phyloP scores from a whole-genome alignment of 2,113 vertebrate species.

The Prinia subflava region DNA sequence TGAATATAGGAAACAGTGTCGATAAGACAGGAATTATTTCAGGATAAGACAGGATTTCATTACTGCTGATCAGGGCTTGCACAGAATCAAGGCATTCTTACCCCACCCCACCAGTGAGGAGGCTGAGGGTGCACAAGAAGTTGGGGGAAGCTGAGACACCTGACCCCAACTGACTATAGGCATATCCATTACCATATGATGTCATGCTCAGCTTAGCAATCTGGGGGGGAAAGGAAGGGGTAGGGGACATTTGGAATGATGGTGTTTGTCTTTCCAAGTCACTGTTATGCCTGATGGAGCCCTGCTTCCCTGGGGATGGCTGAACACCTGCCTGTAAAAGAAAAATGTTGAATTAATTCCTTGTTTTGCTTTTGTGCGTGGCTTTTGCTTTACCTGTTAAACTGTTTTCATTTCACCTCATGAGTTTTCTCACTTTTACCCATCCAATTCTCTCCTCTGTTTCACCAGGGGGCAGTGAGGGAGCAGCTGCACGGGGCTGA shows the following conservation, averaged over 20 bases:
- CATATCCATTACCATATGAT: neutral
- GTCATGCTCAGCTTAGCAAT: neutral
- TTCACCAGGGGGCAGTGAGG: neutral
- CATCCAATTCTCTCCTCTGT: rapidly evolving
- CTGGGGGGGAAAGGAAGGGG: neutral
- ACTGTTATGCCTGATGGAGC: neutral
- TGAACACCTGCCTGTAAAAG: neutral
- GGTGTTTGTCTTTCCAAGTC: neutral
- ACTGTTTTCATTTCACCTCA: neutral
- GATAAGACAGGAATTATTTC: neutral
- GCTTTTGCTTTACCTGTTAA: neutral
- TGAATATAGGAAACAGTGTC: neutral
- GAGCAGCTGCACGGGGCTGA: neutral
- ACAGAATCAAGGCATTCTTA: neutral
- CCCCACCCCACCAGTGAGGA: neutral
- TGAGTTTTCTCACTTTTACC: neutral
- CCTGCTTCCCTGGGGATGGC: neutral
- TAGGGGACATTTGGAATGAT: neutral
- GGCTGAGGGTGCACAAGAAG: neutral
- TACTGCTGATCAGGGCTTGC: neutral
- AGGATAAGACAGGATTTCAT: neutral
- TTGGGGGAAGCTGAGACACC: neutral
- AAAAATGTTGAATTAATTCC: neutral
- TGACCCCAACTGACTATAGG: neutral
- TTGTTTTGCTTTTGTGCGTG: neutral